Evolutionary conservation across 2,888 invertebrate genomes (phyloP).

Genomic region (Coleophora flavipennella): DNA sequence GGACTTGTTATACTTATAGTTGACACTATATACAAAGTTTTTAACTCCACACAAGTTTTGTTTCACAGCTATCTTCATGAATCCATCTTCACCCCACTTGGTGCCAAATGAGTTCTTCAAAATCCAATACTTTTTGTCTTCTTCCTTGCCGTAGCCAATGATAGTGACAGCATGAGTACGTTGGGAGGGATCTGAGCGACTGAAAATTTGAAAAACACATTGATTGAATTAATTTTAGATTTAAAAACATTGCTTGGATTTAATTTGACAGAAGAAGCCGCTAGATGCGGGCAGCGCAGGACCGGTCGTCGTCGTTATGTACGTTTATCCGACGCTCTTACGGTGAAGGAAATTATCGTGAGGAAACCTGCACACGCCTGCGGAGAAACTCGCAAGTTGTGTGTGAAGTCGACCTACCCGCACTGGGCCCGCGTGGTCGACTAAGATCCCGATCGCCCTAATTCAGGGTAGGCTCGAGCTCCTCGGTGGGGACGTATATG

Average conservation of each 20-base stretch:
- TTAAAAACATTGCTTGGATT: not conserved
- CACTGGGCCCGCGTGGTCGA: no score
- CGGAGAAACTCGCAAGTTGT: no score
- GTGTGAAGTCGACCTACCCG: no score
- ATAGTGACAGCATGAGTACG: constrained; percentile 9
- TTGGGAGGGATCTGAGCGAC: not conserved
- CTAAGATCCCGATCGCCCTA: no score
- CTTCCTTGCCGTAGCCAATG: constrained; percentile 12
- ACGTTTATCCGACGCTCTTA: no score
- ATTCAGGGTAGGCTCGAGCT: no score
- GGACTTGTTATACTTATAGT: constrained; percentile 2
- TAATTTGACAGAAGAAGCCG: no score
- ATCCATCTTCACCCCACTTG: constrained; percentile 16
- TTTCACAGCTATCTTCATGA: constrained; percentile 11
- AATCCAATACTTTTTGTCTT: constrained; percentile 13
- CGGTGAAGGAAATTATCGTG: no score
- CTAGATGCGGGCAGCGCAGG: no score
- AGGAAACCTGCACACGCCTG: no score
- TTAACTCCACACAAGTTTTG: constrained; percentile 10
- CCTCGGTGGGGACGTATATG: no score
- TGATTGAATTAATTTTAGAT: not conserved
- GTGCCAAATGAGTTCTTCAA: constrained; percentile 16
- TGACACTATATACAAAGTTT: constrained; percentile 6
- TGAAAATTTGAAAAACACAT: not conserved
- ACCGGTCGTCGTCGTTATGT: no score